A percentile compares a stretch with the other conserved stretches of the same genome.
Evolutionary conservation across 1,140 invertebrate genomes (phyloP).

Genomic region (Brachionus sp.): DNA sequence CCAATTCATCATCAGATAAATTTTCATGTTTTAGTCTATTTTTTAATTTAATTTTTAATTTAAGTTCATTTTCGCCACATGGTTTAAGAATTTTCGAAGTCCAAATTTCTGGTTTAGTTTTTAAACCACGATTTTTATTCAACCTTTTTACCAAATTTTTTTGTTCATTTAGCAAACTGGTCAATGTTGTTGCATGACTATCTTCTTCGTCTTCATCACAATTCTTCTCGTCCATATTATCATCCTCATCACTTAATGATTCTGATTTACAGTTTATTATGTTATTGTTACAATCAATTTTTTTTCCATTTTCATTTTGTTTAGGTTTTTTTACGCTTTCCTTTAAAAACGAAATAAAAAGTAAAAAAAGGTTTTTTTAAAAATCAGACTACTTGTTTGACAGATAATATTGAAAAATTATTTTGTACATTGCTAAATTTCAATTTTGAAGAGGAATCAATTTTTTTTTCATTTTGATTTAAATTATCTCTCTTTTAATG

Average conservation of each 20-base stretch:
- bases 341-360: neutral
- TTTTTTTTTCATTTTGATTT: neutral
- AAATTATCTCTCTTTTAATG: neutral
- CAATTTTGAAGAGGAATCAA: neutral
- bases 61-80: neutral
- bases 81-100: neutral
- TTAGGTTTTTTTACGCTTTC: neutral
- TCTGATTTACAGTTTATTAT: neutral
- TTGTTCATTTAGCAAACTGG: slow-evolving; percentile 8
- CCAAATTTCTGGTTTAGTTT: neutral
- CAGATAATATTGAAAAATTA: neutral
- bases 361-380: neutral
- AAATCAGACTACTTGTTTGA: neutral
- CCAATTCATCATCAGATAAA: slow-evolving; percentile 4
- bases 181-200: neutral
- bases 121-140: neutral
- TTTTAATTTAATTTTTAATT: slow-evolving; percentile 23
- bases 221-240: neutral
- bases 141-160: neutral
- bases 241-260: neutral
- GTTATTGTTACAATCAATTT: neutral
- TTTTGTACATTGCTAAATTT: neutral
- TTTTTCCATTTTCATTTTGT: neutral
- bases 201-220: neutral
- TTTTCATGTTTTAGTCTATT: slow-evolving; percentile 15